These are phyloP conservation scores for Calephelis virginiensis DNA, from an alignment of 1,140 invertebrate genomes.

Conservation along the genomic window DNA sequence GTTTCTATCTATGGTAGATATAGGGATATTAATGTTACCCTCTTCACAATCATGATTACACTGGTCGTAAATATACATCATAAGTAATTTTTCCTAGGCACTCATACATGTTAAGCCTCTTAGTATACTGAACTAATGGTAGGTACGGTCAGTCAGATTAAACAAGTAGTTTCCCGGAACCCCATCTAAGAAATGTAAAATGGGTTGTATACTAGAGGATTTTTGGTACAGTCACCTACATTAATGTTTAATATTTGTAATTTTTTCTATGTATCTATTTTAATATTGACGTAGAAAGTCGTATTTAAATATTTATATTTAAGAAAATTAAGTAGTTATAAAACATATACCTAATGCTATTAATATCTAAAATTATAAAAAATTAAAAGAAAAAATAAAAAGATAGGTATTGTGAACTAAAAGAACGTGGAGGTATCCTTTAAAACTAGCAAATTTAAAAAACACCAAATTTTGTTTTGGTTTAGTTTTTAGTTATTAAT, in stretches of 20 bases:
- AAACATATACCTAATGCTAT: too few relatives aligned
- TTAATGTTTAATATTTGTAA: background rate
- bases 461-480: too few relatives aligned
- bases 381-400: too few relatives aligned
- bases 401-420: too few relatives aligned
- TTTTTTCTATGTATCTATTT: too few relatives aligned
- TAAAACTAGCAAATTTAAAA: too few relatives aligned
- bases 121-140: slow-evolving; percentile 36
- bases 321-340: too few relatives aligned
- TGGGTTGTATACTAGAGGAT: background rate
- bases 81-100: slow-evolving; percentile 73
- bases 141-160: slow-evolving; percentile 41
- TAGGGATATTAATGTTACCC: slow-evolving; percentile 59
- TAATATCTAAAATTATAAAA: too few relatives aligned
- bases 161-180: slow-evolving; percentile 35
- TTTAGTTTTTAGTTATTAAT: too few relatives aligned
- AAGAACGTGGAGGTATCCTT: too few relatives aligned
- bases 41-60: slow-evolving; percentile 70
- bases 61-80: slow-evolving; percentile 70
- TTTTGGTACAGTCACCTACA: slow-evolving; percentile 2
- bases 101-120: slow-evolving; percentile 65
- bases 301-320: too few relatives aligned
- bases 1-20: slow-evolving; percentile 29
- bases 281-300: too few relatives aligned
- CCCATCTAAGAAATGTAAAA: slow-evolving; percentile 23